Percentiles rank a stretch among this genome's conserved stretches.
These are phyloP conservation scores for Ammodytes dubius DNA, from an alignment of 2,113 vertebrate genomes.

Conservation along the genomic window DNA sequence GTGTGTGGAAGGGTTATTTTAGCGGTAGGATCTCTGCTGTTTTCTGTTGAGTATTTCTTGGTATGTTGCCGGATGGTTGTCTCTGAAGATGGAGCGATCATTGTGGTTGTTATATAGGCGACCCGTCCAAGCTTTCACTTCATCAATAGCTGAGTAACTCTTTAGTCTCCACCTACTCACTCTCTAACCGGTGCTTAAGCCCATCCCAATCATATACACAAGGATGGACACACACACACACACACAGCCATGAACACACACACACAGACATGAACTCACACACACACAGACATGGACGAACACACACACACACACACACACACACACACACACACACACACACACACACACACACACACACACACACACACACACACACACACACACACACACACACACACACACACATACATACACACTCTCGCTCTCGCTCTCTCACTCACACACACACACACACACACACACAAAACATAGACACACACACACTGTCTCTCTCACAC, in stretches of 20 bases:
- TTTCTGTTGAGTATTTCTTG: not conserved
- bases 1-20: not conserved
- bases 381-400: no score
- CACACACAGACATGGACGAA: slow-evolving; percentile 28
- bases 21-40: slow-evolving; percentile 10
- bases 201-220: slow-evolving; percentile 52
- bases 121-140: slow-evolving; percentile 32
- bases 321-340: no score
- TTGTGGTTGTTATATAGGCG: slow-evolving; percentile 48
- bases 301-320: not conserved
- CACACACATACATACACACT: no score
- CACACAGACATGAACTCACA: not conserved
- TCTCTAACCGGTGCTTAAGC: slow-evolving; percentile 14
- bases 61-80: not conserved
- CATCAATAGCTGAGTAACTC: slow-evolving; percentile 21
- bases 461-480: no score
- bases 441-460: no score
- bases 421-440: no score
- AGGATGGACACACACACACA: not conserved
- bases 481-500: no score
- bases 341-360: no score
- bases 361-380: not conserved
- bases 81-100: no score
- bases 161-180: slow-evolving; percentile 43
- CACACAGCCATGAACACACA: slow-evolving; percentile 29